Evolutionary conservation across 2,888 invertebrate genomes (phyloP).

Genomic region (Alentia gelatinosa): DNA sequence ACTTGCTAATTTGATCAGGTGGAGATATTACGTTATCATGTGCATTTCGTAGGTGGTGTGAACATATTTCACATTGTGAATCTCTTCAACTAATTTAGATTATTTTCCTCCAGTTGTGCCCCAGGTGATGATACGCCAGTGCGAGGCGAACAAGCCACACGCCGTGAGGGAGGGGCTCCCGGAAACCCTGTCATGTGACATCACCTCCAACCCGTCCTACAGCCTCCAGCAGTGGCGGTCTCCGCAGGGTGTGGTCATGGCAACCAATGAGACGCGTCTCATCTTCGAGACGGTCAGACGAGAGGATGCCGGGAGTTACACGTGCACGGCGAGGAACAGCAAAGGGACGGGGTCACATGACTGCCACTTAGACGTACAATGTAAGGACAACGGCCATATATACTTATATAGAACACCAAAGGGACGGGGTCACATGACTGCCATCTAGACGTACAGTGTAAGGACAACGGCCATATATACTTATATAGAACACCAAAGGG

Average conservation of each 20-base stretch:
- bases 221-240: not conserved
- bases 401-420: no score
- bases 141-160: not conserved
- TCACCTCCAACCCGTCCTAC: not conserved
- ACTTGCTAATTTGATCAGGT: no score
- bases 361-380: conserved; percentile 44
- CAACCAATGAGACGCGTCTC: not conserved
- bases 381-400: not conserved
- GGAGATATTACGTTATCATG: no score
- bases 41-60: no score
- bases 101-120: not conserved
- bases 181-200: not conserved
- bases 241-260: not conserved
- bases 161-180: not conserved
- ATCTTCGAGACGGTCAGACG: not conserved
- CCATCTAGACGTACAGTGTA: no score
- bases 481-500: no score
- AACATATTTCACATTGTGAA: no score
- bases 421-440: no score
- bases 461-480: no score
- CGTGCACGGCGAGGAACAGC: not conserved
- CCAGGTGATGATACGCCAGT: not conserved
- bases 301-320: not conserved
- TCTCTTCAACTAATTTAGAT: no score
- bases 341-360: not conserved